phyloP scores from a whole-genome alignment of 2,888 invertebrate genomes.

The Euphydryas editha region DNA sequence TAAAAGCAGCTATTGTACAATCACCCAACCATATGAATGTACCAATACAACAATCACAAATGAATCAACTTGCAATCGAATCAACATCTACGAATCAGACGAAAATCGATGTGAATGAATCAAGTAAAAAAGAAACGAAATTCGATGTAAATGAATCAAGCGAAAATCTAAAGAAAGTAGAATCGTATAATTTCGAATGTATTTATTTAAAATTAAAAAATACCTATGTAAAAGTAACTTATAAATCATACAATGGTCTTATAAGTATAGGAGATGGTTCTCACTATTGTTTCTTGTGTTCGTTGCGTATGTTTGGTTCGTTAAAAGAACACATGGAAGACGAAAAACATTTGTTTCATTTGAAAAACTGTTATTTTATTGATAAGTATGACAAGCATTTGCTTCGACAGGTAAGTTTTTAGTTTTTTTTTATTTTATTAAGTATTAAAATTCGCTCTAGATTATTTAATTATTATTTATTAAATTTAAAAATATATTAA shows the following conservation, averaged over 20 bases:
- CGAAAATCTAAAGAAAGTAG: slow-evolving; percentile 7
- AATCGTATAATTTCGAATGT: slow-evolving; percentile 39
- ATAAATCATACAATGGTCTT: slow-evolving; percentile 42
- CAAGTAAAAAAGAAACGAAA: not conserved
- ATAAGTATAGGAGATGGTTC: slow-evolving; percentile 43
- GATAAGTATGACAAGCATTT: slow-evolving; percentile 49
- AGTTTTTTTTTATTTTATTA: not conserved
- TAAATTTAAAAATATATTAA: too few relatives aligned
- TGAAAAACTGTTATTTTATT: slow-evolving; percentile 47
- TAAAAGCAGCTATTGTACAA: slow-evolving; percentile 7
- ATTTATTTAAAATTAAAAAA: slow-evolving; percentile 48
- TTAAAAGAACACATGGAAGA: slow-evolving; percentile 39
- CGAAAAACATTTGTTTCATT: slow-evolving; percentile 42
- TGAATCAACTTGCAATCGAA: too few relatives aligned
- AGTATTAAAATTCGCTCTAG: too few relatives aligned
- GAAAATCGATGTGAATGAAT: not conserved
- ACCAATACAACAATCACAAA: too few relatives aligned
- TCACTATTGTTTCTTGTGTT: slow-evolving; percentile 45
- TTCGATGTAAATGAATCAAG: not conserved
- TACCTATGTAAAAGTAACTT: slow-evolving; percentile 40
- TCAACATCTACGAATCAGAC: too few relatives aligned
- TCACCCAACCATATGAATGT: not conserved
- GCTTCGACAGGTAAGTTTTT: slow-evolving; percentile 53
- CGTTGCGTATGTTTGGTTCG: not conserved
- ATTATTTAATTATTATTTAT: too few relatives aligned